phyloP scores from a whole-genome alignment of 2,888 invertebrate species.

The Chelonus formosanus region DNA sequence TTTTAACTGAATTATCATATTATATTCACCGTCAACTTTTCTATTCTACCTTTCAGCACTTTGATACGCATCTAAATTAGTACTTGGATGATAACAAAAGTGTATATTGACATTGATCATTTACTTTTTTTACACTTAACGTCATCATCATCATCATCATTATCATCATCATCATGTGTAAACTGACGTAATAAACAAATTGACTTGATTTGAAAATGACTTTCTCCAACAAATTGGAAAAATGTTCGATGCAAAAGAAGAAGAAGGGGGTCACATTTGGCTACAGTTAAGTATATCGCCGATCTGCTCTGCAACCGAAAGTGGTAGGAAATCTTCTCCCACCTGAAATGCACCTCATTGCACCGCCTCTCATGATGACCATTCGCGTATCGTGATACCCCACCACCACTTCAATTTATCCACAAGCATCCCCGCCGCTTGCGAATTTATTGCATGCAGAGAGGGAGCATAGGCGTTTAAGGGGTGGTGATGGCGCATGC shows the following conservation, averaged over 20 bases:
- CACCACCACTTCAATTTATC: conserved; percentile 37
- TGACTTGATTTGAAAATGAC: neutral
- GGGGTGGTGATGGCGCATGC: conserved; percentile 50
- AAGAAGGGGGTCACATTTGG: conserved; percentile 11
- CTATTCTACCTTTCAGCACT: too few species aligned
- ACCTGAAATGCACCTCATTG: conserved; percentile 41
- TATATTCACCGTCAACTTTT: too few species aligned
- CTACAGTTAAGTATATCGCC: neutral
- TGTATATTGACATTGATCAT: too few species aligned
- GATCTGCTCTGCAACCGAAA: neutral
- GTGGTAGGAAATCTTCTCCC: conserved; percentile 37
- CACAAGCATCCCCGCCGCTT: conserved; percentile 19
- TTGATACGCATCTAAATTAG: too few species aligned
- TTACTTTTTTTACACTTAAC: too few species aligned
- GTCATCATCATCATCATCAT: too few species aligned
- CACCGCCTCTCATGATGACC: conserved; percentile 47
- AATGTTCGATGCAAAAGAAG: neutral
- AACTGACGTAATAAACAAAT: too few species aligned
- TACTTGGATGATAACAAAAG: too few species aligned
- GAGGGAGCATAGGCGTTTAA: conserved; percentile 14
- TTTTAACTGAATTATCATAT: too few species aligned
- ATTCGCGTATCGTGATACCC: conserved; percentile 38
- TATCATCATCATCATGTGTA: too few species aligned
- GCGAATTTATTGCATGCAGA: neutral
- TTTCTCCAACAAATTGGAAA: neutral